Evolutionary conservation across 2,797 vertebrate genomes (phyloP).

Genomic region (Chloroceryle inda): DNA sequence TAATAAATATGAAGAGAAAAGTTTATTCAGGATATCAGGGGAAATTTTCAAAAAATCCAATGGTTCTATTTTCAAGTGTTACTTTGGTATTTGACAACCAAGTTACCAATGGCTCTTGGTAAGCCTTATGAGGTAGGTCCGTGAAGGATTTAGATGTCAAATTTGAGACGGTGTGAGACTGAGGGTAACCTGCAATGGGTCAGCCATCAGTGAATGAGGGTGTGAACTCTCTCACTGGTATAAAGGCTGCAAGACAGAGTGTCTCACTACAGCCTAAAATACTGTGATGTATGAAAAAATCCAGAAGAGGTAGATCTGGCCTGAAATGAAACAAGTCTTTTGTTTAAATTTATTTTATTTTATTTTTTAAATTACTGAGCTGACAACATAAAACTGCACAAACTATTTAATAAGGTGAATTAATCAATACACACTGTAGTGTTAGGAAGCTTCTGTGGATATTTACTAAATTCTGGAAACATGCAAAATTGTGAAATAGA

Average conservation of each 20-base stretch:
- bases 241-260: not conserved
- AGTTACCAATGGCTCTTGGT: not conserved
- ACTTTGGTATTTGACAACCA: not conserved
- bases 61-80: not conserved
- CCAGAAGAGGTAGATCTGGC: accelerated
- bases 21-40: not conserved
- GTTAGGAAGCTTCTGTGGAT: slow-evolving; percentile 4
- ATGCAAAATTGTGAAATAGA: not conserved
- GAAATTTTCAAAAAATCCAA: not conserved
- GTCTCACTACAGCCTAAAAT: not conserved
- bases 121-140: not conserved
- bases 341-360: too few relatives aligned
- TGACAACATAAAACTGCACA: not conserved
- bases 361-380: not conserved
- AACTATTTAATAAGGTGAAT: not conserved
- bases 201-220: not conserved
- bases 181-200: not conserved
- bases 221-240: not conserved
- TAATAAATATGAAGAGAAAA: not conserved
- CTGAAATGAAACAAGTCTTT: not conserved
- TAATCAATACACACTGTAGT: not conserved
- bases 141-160: not conserved
- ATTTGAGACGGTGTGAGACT: not conserved
- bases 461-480: not conserved
- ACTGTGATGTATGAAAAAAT: not conserved